Evolutionary conservation across 2,888 invertebrate genomes (phyloP).

Genomic region (Macroteleia sp.): DNA sequence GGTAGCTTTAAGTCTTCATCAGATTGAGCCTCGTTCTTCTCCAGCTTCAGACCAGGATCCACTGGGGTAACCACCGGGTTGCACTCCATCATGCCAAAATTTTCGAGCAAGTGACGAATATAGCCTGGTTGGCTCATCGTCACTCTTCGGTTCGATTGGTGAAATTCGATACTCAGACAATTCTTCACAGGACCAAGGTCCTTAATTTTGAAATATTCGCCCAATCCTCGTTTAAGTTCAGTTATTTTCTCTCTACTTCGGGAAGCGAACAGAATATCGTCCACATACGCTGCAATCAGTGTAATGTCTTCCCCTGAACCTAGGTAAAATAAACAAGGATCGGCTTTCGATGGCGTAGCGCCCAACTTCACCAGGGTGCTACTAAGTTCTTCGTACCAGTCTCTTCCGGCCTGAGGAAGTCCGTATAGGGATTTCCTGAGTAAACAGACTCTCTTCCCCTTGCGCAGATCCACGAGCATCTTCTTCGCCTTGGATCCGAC

Average conservation of each 20-base stretch:
- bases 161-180: too few species aligned
- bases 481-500: slow-evolving; percentile 14
- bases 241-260: too few species aligned
- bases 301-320: slow-evolving; percentile 8
- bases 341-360: slow-evolving; percentile 1
- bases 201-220: too few species aligned
- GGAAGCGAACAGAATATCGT: too few species aligned
- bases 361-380: slow-evolving; percentile 1
- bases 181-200: too few species aligned
- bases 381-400: slow-evolving; percentile 32
- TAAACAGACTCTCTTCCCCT: slow-evolving; percentile 34
- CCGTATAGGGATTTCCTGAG: slow-evolving; percentile 54
- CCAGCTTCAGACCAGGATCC: slow-evolving; percentile 13
- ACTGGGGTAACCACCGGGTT: slow-evolving; percentile 20
- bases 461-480: slow-evolving; percentile 4
- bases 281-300: too few species aligned
- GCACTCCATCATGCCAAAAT: slow-evolving; percentile 17
- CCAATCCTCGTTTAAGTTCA: too few species aligned
- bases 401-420: slow-evolving; percentile 39
- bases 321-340: slow-evolving; percentile 21
- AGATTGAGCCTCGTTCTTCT: slow-evolving; percentile 18
- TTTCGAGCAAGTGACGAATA: too few species aligned
- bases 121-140: too few species aligned
- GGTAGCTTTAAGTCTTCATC: slow-evolving; percentile 14
- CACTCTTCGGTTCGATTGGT: too few species aligned